These are phyloP conservation scores for Dreissena polymorpha DNA, from an alignment of 1,140 invertebrate species.

Conservation along the genomic window DNA sequence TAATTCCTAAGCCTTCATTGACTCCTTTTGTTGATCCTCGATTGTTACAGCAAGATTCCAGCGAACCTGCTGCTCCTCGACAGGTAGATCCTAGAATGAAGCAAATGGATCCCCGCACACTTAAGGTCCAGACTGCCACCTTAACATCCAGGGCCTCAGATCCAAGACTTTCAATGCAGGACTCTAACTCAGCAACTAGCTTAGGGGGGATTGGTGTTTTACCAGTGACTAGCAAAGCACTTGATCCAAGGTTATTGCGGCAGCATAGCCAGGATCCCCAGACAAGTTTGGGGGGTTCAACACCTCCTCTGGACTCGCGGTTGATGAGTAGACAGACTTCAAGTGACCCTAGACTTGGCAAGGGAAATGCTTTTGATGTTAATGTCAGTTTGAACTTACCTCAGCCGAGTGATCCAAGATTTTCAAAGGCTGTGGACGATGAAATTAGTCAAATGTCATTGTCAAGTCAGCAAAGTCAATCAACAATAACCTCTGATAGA, in stretches of 20 bases:
- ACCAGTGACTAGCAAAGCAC: not conserved
- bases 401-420: constrained; percentile 35
- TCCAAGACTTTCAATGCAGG: constrained; percentile 43
- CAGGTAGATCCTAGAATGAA: constrained; percentile 62
- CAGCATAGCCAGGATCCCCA: constrained; percentile 53
- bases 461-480: constrained; percentile 54
- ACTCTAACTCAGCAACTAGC: constrained; percentile 25
- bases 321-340: constrained; percentile 53
- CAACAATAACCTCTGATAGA: constrained; percentile 28
- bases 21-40: constrained; percentile 47
- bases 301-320: constrained; percentile 29
- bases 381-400: not conserved
- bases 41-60: constrained; percentile 8
- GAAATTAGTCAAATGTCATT: constrained; percentile 35
- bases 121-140: constrained; percentile 51
- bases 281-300: constrained; percentile 27
- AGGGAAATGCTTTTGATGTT: not conserved
- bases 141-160: constrained; percentile 30
- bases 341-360: constrained; percentile 38
- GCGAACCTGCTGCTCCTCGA: constrained; percentile 8
- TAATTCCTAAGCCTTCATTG: not conserved
- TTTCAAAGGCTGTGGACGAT: constrained; percentile 4
- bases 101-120: constrained; percentile 53
- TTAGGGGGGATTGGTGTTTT: not conserved
- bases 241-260: constrained; percentile 49